Base-by-base conservation (phyloP, 1,140 invertebrate species). In the Sinonovacula constricta region DNA sequence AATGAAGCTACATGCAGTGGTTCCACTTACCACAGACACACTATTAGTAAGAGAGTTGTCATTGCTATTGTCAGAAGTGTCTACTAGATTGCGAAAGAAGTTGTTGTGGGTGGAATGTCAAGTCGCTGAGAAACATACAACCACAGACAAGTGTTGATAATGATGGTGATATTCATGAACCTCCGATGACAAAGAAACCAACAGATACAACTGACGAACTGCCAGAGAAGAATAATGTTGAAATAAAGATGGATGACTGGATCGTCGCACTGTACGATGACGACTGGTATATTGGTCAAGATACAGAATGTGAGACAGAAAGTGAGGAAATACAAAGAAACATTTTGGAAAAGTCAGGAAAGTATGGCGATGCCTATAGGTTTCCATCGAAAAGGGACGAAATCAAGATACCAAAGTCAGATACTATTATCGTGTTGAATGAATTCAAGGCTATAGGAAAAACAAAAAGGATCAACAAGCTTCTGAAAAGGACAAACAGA, bases 271-370 rank as follows among this genome's bases (percentile, higher is more conserved):
- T 56, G 24, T 56, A 56, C 24, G 54, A 56, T 10, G 54, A 56
- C 10, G 24, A 56, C 10, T 10, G 54, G 54, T 56, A 56, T 22
- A 10, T 56, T 26, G 54, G 54, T 12, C 10, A 56, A 14, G 24
- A 12, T 12, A 22, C 24, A 12, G 54, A 56, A 56, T 56, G 65
- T 22, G 15, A 65, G 24, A n/a, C n/a, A n/a, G 54, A 69, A 14
- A 31, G 68, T 34, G 34, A 72, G 51, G 5, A 49, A 54, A 30
- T 57, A 26, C 12, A 60, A 62, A 3, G 68, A 70, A 45, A 45
- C 39, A 18, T 45, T 45, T 45, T 45, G 39, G 39, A 45, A 18
- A 45, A 45, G 39, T 45, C 39, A 7, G 18, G 39, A 7, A 45
- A 45, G 18, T 45, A 45, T 18, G 39, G 39, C 18, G 39, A 45